phyloP scores from a whole-genome alignment of 2,888 invertebrate genomes.

The Tanypteryx hageni region DNA sequence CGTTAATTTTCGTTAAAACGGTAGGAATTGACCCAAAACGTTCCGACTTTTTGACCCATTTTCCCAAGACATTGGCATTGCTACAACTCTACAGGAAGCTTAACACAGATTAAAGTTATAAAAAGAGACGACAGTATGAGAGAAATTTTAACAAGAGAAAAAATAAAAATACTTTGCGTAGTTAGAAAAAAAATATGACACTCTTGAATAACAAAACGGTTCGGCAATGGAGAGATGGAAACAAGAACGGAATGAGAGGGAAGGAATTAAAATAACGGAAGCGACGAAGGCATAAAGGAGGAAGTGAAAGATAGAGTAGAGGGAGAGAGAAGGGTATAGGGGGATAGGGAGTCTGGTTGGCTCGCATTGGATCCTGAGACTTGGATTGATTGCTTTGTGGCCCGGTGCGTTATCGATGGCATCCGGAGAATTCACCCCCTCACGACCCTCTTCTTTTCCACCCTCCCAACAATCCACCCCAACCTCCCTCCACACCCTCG shows the following conservation, averaged over 20 bases:
- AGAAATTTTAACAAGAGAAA: no score
- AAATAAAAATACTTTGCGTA: no score
- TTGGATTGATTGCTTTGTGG: conserved; percentile 51
- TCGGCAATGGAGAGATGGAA: no score
- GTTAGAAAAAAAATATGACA: no score
- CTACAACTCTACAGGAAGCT: no score
- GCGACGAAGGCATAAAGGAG: not conserved
- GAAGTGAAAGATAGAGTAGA: not conserved
- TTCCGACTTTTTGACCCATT: no score
- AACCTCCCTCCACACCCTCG: not conserved
- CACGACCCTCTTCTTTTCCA: not conserved
- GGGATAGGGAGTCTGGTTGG: not conserved
- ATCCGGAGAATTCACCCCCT: conserved; percentile 6
- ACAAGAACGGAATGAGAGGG: not conserved
- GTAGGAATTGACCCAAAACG: no score
- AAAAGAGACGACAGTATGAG: no score
- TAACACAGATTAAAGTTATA: no score
- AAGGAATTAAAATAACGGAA: conserved; percentile 5
- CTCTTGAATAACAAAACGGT: no score
- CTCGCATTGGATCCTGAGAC: conserved; percentile 7
- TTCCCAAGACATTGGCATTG: no score
- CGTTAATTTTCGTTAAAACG: no score
- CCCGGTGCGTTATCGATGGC: conserved; percentile 22
- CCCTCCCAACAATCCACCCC: not conserved
- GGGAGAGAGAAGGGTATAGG: not conserved